Evolutionary conservation across 2,113 vertebrate species (phyloP).

Genomic region (Cacatua alba): DNA sequence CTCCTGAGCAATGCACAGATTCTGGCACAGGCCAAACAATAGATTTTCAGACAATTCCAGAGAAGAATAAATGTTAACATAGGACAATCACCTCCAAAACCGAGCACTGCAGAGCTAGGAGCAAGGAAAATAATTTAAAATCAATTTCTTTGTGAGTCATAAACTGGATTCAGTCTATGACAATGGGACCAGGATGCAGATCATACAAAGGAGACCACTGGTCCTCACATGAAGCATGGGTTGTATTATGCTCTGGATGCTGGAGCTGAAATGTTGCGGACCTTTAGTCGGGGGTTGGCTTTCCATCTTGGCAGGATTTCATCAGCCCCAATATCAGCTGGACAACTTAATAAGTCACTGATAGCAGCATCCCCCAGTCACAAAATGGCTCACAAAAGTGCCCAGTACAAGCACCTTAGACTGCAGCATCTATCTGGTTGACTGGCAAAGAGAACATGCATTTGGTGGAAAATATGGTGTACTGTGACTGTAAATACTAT

Average conservation of each 20-base stretch:
- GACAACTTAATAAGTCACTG: neutral
- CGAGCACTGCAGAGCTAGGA: neutral
- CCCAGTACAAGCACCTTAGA: neutral
- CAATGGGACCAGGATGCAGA: neutral
- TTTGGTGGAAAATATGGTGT: conserved; percentile 4
- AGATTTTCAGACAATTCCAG: neutral
- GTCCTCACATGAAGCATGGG: neutral
- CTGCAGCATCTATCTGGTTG: neutral
- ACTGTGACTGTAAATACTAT: conserved; percentile 15
- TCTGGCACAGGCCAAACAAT: neutral
- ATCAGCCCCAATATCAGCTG: neutral
- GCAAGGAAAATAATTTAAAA: neutral
- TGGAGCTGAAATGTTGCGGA: neutral
- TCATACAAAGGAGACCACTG: neutral
- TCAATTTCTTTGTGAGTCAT: neutral
- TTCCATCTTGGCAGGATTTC: neutral
- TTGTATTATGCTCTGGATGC: accelerated
- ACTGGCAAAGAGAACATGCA: accelerated
- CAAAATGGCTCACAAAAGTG: neutral
- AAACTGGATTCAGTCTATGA: neutral
- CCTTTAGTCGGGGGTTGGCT: neutral
- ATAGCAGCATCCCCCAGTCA: neutral
- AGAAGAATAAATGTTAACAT: neutral
- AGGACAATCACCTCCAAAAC: neutral
- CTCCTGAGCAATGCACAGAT: neutral